These are phyloP conservation scores for Enteromius mattozi DNA, from an alignment of 2,797 vertebrate species.

Conservation along the genomic window DNA sequence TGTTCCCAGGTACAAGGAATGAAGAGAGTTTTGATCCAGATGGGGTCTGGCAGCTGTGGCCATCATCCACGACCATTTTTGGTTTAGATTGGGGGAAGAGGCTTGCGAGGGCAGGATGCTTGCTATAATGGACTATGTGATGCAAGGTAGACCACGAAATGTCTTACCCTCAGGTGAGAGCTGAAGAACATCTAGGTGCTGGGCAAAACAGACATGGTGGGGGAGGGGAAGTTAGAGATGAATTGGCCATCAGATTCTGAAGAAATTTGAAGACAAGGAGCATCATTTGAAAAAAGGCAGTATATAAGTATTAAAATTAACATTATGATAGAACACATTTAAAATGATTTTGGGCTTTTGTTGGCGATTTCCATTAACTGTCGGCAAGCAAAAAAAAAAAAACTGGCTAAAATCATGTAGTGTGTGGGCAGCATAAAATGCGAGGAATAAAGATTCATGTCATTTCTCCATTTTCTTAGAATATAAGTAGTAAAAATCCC, in stretches of 20 bases:
- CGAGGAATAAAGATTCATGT: neutral
- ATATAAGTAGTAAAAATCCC: neutral
- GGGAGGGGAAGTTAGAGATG: conserved; percentile 14
- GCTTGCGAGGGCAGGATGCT: conserved; percentile 10
- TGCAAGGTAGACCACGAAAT: conserved; percentile 32
- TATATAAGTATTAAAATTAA: conserved; percentile 12
- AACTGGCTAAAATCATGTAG: neutral
- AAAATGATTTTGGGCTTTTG: neutral
- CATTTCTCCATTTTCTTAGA: neutral
- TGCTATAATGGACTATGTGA: conserved; percentile 36
- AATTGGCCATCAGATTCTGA: conserved; percentile 82
- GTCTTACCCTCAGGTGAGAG: conserved; percentile 40
- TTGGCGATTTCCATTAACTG: neutral
- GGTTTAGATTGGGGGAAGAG: conserved; percentile 6
- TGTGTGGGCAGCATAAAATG: neutral
- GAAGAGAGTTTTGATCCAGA: conserved; percentile 39
- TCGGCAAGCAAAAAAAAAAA: neutral
- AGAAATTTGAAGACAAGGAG: conserved; percentile 78
- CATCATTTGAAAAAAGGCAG: conserved; percentile 69
- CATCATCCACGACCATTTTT: conserved; percentile 20
- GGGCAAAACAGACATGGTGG: conserved; percentile 12
- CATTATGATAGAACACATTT: neutral
- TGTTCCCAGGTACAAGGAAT: neutral
- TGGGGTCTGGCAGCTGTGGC: conserved; percentile 37
- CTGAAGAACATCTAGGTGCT: conserved; percentile 21